phyloP scores from a whole-genome alignment of 30 jellyfish, hydroid and myxozoan genomes.

The Sanderia malayensis region DNA sequence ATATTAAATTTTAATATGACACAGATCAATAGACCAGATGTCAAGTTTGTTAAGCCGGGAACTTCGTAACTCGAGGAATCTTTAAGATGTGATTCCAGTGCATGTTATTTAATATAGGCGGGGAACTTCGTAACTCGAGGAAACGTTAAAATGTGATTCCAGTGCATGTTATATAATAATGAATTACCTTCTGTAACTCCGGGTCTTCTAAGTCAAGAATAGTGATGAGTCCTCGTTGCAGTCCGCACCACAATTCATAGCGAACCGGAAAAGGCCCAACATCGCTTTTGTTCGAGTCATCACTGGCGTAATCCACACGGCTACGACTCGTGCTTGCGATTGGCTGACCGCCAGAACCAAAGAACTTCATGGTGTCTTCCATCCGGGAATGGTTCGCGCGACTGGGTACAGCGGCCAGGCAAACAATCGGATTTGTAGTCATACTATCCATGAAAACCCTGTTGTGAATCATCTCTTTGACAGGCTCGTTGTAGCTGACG shows the following conservation, averaged over 20 bases:
- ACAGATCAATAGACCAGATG: too few species aligned
- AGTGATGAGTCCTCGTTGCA: conserved; percentile 79
- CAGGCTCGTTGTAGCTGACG: conserved; percentile 17
- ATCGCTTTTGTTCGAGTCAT: conserved; percentile 3
- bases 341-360: conserved; percentile 61
- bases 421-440: conserved; percentile 56
- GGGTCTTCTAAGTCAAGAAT: conserved; percentile 65
- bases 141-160: too few species aligned
- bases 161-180: too few species aligned
- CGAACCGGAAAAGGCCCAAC: conserved; percentile 4
- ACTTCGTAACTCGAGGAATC: too few species aligned
- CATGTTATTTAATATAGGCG: too few species aligned
- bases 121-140: too few species aligned
- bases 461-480: conserved; percentile 65
- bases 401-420: conserved; percentile 87
- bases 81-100: too few species aligned
- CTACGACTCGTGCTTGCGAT: conserved; percentile 52
- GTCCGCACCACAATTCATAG: conserved; percentile 96
- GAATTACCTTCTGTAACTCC: conserved; percentile 21
- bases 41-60: too few species aligned
- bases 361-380: conserved; percentile 39
- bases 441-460: conserved; percentile 46
- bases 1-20: too few species aligned
- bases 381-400: conserved; percentile 49
- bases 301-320: neutral